Evolutionary conservation across 2,113 vertebrate genomes (phyloP), one percentile per base, ranked within the genome.

Genomic region (Danionella cerebrum): DNA sequence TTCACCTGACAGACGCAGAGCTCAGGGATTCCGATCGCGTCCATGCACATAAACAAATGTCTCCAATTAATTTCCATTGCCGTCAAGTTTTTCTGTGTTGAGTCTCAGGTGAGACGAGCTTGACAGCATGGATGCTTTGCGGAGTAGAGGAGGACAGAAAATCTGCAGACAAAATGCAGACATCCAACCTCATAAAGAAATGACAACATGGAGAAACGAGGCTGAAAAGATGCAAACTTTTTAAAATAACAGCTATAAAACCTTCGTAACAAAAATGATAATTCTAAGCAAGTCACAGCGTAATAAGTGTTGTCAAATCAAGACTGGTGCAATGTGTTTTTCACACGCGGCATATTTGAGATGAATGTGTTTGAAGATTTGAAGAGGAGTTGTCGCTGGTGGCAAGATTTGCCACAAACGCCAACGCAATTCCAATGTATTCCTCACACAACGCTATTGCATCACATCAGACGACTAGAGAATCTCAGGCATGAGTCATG

Each of bases 1-100:
- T 14, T 8, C 1, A 18, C 7, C 29, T 62, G 47, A 52, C 70
- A 62, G 38, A 42, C 19, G 44, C 19, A 6, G 31, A 7, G 24
- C 42, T n/a, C 22, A 16, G 41, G 27, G 41, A 33, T 27, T 14
- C 38, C 47, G 14, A 31, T 27, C 19, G 6, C 13, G 31, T 21
- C 22, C 36, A 14, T 41, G 13, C 25, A 21, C 50, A 41, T 68
- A 59, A 75, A 68, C 57, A 58, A 64, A 75, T 19, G 48, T 25
- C 33, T 63, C 19, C 31, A 39, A 70, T 68, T 75, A 21, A 27
- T 59, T 68, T 33, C 45, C 35, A 33, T 18, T 10, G 5, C n/a
- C 38, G 13, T 62, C 45, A 60, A 60, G 24, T 38, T 35, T 14
- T 36, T 16, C 64, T 24, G 18, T 27, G 22, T 18, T 29, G 19